Evolutionary conservation across 2,113 vertebrate genomes (phyloP).

Genomic region (Gymnarchus niloticus): DNA sequence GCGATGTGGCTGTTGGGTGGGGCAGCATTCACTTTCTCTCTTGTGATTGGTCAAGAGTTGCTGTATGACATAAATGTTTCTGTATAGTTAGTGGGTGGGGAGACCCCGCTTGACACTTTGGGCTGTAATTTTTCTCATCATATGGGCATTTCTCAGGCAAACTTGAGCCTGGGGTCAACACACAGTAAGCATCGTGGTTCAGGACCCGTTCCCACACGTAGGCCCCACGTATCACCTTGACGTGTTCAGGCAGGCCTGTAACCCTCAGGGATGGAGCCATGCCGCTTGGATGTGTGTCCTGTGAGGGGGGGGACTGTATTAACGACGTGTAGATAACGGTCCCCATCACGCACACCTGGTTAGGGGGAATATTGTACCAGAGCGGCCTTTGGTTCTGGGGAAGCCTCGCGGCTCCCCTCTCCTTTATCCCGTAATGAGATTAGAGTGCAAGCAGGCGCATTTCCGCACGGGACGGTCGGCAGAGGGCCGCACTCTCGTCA

Average conservation of each 20-base stretch:
- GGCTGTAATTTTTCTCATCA: too few species aligned
- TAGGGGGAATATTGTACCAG: conserved; percentile 60
- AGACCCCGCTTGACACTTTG: too few species aligned
- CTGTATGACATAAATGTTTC: too few species aligned
- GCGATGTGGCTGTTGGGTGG: background rate
- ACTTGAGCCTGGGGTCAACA: too few species aligned
- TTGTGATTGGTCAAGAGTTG: too few species aligned
- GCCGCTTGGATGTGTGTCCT: background rate
- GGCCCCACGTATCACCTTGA: background rate
- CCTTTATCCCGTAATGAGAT: conserved; percentile 97
- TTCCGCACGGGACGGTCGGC: conserved; percentile 81
- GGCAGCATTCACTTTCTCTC: too few species aligned
- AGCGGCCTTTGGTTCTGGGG: conserved; percentile 32
- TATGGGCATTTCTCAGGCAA: too few species aligned
- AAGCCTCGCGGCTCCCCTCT: conserved; percentile 42
- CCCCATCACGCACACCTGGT: background rate
- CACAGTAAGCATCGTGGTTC: too few species aligned
- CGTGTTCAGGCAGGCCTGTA: background rate
- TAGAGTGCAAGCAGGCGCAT: conserved; percentile 81
- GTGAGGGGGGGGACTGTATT: too few species aligned
- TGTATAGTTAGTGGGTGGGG: too few species aligned
- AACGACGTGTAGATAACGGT: background rate
- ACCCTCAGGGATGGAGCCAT: background rate
- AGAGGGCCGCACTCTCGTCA: conserved; percentile 95
- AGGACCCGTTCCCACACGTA: background rate